These are phyloP conservation scores for Sorex fumeus DNA, from an alignment of 2,113 vertebrate genomes.

Conservation along the genomic window DNA sequence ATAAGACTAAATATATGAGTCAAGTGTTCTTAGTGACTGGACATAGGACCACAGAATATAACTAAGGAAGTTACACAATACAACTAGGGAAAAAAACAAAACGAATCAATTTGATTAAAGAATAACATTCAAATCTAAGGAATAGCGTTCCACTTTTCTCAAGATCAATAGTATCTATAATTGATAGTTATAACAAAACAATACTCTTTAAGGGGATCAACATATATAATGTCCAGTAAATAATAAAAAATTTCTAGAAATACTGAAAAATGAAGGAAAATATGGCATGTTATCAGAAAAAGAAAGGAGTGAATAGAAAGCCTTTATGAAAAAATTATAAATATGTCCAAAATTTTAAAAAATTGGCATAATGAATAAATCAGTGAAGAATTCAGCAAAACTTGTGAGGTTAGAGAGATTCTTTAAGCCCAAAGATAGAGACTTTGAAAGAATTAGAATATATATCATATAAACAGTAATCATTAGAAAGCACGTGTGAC, in stretches of 20 bases:
- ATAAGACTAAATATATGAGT: background rate
- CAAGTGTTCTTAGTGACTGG: background rate
- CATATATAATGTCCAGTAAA: background rate
- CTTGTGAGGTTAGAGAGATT: background rate
- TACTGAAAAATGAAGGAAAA: no score
- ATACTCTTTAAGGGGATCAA: no score
- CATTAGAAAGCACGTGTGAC: background rate
- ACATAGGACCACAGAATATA: conserved; percentile 9
- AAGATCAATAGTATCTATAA: no score
- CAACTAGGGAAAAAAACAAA: background rate
- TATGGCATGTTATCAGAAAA: no score
- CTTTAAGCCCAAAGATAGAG: background rate
- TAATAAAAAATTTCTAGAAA: background rate
- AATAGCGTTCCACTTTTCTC: no score
- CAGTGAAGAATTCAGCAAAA: background rate
- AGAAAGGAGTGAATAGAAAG: no score
- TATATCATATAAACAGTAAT: background rate
- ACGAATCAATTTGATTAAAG: no score
- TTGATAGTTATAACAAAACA: no score
- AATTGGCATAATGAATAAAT: background rate
- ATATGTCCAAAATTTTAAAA: background rate
- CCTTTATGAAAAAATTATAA: background rate
- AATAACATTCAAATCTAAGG: no score
- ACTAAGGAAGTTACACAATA: background rate
- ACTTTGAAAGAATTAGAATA: background rate